Evolutionary conservation across 2,888 invertebrate species (phyloP), one percentile per base, ranked within the genome.

Genomic region (Meloe dianella): DNA sequence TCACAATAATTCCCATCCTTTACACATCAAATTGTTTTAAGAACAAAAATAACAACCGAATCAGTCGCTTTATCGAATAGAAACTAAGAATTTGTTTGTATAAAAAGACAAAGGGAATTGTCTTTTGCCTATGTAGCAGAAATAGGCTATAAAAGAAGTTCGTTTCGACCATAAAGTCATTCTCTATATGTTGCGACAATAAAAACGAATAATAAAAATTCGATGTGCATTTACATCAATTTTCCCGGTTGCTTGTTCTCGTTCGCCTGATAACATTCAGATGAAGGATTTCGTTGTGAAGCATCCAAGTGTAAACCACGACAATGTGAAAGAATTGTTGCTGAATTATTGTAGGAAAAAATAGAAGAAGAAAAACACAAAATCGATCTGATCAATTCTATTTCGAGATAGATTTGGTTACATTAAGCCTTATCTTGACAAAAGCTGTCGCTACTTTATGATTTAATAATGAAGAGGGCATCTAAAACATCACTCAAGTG

Each of bases 181-280:
- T n/a, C 80, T 82, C 81, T 83, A 82, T 82, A 83, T 83, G 83
- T 83, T 83, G 82, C 82, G 83, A 83, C 82, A 83, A 81, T 84
- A 83, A 81, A 83, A 83, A 81, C 2, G 20, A 41, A 79, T 82
- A 78, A 84, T 84, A 83, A 83, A 84, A 83, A 82, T 83, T 82
- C 83, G 78, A 81, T 80, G 80, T 78, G 82, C 82, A 82, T 84
- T 82, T 83, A 81, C 82, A 84, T 84, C 83, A 82, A 81, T 81
- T 82, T 79, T 78, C 79, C 77, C 78, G 75, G 73, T 73, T 72
- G 73, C 74, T 77, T 76, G 73, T 68, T 71, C 74, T 73, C 72
- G 72, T 65, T 69, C 24, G 27, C 6, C 27, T 22, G 51, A 10
- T 51, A 17, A 69, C 68, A 72, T 69, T 74, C 72, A 69, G 68